A percentile compares a stretch with the other conserved stretches of the same genome.
Evolutionary conservation across 2,888 invertebrate genomes (phyloP).

Genomic region (Dichetophora obliterata): DNA sequence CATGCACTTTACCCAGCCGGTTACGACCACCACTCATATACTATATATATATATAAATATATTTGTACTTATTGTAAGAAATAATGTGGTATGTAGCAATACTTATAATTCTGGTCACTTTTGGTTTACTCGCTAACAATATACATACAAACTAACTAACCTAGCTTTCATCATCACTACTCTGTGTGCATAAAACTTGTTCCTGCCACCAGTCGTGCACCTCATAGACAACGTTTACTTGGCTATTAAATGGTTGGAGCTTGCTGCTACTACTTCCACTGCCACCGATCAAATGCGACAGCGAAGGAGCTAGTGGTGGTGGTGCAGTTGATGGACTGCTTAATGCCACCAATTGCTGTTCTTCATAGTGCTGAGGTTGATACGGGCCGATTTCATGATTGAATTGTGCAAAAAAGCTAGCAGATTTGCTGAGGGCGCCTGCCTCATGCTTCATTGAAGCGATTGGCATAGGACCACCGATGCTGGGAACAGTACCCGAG

Average conservation of each 20-base stretch:
- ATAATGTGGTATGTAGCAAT: no score
- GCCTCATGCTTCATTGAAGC: conserved; percentile 55
- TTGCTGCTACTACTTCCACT: conserved; percentile 51
- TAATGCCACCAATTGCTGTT: conserved; percentile 53
- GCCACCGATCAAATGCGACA: neutral
- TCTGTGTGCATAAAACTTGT: conserved; percentile 77
- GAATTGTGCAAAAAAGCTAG: conserved; percentile 56
- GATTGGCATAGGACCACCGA: conserved; percentile 30
- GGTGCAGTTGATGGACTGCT: conserved; percentile 59
- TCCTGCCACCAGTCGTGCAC: conserved; percentile 89
- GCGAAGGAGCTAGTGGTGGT: neutral
- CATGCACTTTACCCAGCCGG: no score
- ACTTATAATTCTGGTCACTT: no score
- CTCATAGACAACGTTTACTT: conserved; percentile 74
- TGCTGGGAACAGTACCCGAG: neutral
- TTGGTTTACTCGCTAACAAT: no score
- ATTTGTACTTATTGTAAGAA: no score
- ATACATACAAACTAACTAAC: no score
- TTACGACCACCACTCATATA: no score
- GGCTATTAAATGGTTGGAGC: conserved; percentile 63
- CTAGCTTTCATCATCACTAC: conserved; percentile 74
- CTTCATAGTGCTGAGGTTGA: conserved; percentile 52
- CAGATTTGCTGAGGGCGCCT: conserved; percentile 49
- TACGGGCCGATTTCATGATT: conserved; percentile 60
- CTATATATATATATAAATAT: no score